Evolutionary conservation across 2,797 vertebrate genomes (phyloP).

Genomic region (Rousettus madagascariensis): DNA sequence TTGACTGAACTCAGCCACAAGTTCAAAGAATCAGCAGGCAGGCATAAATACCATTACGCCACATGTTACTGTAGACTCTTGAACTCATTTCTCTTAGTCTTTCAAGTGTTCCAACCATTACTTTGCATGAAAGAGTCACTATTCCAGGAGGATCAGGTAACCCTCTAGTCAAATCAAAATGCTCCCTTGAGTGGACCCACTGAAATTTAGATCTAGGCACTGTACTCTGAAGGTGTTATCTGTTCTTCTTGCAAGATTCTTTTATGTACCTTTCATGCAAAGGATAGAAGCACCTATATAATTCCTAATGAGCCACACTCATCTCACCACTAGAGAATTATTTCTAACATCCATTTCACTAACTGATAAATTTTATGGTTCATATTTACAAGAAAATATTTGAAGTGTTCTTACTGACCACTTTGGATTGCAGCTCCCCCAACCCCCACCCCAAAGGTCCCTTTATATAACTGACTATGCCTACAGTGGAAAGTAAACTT

Average conservation of each 20-base stretch:
- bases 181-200: not conserved
- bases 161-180: not conserved
- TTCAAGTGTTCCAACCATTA: not conserved
- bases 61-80: not conserved
- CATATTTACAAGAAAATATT: not conserved
- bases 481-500: not conserved
- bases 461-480: not conserved
- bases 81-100: not conserved
- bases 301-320: not conserved
- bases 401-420: not conserved
- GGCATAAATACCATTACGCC: not conserved
- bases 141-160: not conserved
- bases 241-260: not conserved
- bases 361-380: not conserved
- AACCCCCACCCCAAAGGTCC: not conserved
- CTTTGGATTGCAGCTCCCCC: not conserved
- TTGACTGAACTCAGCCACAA: not conserved
- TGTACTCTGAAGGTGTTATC: not conserved
- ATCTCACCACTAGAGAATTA: not conserved
- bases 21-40: constrained; percentile 5
- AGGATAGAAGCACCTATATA: not conserved
- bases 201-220: not conserved
- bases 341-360: not conserved
- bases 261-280: not conserved
- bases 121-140: not conserved